phyloP scores from a whole-genome alignment of 2,888 invertebrate genomes.

The Thelaira solivaga region DNA sequence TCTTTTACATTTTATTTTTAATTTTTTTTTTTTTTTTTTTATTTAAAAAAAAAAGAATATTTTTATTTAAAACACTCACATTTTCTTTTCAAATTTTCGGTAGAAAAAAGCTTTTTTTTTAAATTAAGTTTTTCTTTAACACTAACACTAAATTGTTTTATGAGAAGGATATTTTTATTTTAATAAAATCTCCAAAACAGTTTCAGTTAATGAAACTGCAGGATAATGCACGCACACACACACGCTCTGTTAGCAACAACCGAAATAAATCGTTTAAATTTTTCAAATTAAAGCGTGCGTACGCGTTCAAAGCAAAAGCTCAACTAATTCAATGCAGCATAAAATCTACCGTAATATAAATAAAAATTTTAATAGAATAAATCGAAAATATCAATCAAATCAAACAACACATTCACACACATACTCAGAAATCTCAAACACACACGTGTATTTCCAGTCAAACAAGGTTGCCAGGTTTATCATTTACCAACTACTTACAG shows the following conservation, averaged over 20 bases:
- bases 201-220: slow-evolving; percentile 42
- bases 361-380: slow-evolving; percentile 34
- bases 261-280: background rate
- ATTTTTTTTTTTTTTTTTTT: too few species aligned
- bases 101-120: too few species aligned
- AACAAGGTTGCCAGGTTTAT: too few species aligned
- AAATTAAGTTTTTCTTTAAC: too few species aligned
- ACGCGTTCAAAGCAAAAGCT: slow-evolving; percentile 57
- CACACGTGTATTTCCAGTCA: too few species aligned
- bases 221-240: slow-evolving; percentile 26
- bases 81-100: too few species aligned
- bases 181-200: slow-evolving; percentile 44
- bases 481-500: background rate
- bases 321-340: slow-evolving; percentile 53
- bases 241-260: too few species aligned
- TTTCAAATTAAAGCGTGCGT: slow-evolving; percentile 26
- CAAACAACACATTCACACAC: background rate
- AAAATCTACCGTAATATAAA: slow-evolving; percentile 50
- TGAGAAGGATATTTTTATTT: background rate
- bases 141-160: too few species aligned
- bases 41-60: too few species aligned
- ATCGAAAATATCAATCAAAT: slow-evolving; percentile 14
- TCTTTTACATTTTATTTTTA: too few species aligned
- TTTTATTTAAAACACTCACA: too few species aligned
- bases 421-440: background rate